These are phyloP conservation scores for Triplophysa yarkandensis DNA, from an alignment of 2,797 vertebrate genomes.

Conservation along the genomic window DNA sequence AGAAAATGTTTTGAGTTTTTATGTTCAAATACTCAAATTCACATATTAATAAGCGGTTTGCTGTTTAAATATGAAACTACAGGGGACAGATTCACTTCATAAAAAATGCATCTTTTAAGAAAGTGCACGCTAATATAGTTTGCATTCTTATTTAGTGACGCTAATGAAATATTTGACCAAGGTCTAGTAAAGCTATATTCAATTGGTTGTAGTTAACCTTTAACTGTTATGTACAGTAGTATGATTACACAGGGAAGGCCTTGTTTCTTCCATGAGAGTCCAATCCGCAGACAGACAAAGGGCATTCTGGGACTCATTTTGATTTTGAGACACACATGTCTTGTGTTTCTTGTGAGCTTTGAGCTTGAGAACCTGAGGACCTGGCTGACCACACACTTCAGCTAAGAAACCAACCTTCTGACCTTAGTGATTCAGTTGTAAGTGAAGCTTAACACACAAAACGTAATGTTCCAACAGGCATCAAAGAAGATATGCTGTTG, in stretches of 20 bases:
- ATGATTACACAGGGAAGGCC: too few relatives aligned
- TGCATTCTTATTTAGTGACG: too few relatives aligned
- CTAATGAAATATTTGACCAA: too few relatives aligned
- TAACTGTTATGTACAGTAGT: too few relatives aligned
- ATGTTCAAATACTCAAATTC: not conserved
- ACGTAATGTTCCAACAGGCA: conserved; percentile 45
- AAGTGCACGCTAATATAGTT: too few relatives aligned
- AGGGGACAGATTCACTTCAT: too few relatives aligned
- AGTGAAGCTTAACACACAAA: conserved; percentile 43
- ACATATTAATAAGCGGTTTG: not conserved
- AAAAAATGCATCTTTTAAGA: too few relatives aligned
- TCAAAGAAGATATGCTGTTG: conserved; percentile 47
- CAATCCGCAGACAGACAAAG: conserved; percentile 41
- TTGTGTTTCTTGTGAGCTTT: conserved; percentile 45
- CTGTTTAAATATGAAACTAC: too few relatives aligned
- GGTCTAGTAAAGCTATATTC: too few relatives aligned
- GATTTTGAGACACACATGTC: conserved; percentile 28
- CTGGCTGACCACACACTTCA: conserved; percentile 49
- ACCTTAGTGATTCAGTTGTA: conserved; percentile 38
- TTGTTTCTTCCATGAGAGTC: conserved; percentile 1
- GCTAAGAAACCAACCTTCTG: conserved; percentile 23
- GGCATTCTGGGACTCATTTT: conserved; percentile 37
- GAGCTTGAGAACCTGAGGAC: conserved; percentile 37
- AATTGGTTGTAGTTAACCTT: too few relatives aligned
- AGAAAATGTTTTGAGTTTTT: not conserved